Conservation (phyloP, 2,113 vertebrate species). For the Cnemophilus loriae region DNA sequence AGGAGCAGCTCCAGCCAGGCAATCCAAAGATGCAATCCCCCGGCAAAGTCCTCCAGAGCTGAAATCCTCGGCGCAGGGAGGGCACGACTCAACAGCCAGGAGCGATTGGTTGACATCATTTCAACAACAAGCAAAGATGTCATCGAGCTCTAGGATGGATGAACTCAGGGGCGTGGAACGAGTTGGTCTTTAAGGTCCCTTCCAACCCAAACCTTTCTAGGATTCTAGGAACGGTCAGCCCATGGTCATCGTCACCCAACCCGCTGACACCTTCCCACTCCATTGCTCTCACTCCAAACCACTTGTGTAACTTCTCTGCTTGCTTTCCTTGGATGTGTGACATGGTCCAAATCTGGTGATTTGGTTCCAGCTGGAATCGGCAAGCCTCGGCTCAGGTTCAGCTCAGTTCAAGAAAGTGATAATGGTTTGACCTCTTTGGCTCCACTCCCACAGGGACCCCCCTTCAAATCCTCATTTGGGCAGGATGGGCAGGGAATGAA, state of each 20-base stretch:
- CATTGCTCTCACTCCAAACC: not conserved
- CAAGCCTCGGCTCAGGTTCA: not conserved
- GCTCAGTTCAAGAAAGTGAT: not conserved
- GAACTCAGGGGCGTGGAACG: not conserved
- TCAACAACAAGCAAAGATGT: not conserved
- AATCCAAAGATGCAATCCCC: conserved; percentile 14
- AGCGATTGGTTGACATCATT: not conserved
- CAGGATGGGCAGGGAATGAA: not conserved
- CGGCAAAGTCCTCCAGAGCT: not conserved
- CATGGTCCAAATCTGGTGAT: not conserved
- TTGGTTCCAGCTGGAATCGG: not conserved
- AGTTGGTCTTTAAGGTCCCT: not conserved
- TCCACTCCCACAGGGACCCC: not conserved
- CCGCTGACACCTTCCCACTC: not conserved
- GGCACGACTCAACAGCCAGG: not conserved
- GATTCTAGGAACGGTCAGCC: not conserved
- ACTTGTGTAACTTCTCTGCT: not conserved
- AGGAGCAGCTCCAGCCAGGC: not conserved
- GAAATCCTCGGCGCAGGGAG: not conserved
- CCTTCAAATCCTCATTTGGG: not conserved
- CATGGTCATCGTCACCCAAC: not conserved
- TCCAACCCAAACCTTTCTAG: not conserved
- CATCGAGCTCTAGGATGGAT: not conserved
- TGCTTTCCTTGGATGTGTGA: not conserved
- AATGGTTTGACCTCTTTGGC: not conserved